Conservation (phyloP, 2,888 invertebrate species). For the Drosophila dives region DNA sequence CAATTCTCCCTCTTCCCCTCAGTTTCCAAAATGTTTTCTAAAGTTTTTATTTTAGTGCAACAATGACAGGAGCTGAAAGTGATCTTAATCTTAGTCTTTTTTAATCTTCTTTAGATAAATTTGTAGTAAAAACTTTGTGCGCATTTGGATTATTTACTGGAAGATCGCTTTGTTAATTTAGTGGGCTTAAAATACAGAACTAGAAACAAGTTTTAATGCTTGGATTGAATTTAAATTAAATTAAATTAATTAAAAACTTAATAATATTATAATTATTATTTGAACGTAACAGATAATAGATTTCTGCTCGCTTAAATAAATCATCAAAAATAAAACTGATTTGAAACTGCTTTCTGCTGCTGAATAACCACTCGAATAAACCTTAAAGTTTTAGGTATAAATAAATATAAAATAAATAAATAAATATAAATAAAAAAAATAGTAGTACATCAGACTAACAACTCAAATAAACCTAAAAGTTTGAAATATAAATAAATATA, state of each 20-base stretch:
- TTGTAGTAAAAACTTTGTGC: neutral
- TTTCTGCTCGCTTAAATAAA: neutral
- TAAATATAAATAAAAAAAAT: too few species aligned
- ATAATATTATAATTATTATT: too few species aligned
- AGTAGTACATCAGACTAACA: too few species aligned
- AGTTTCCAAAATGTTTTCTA: slow-evolving; percentile 12
- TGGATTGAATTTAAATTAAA: neutral
- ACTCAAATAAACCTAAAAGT: neutral
- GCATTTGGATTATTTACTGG: neutral
- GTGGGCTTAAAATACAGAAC: neutral
- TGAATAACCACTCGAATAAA: neutral
- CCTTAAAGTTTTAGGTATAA: too few species aligned
- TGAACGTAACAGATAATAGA: neutral
- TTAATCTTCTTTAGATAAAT: neutral
- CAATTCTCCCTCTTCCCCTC: slow-evolving; percentile 20
- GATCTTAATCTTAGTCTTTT: slow-evolving; percentile 1
- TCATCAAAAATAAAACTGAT: neutral
- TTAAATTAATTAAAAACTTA: neutral
- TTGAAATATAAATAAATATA: too few species aligned
- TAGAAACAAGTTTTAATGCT: too few species aligned
- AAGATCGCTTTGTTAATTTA: neutral
- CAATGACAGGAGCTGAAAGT: slow-evolving; percentile 38
- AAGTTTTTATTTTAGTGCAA: slow-evolving; percentile 1
- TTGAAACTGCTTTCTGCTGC: neutral
- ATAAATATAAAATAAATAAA: too few species aligned